phyloP scores from a whole-genome alignment of 2,888 invertebrate species.

The Tenthredo scrophulariae region DNA sequence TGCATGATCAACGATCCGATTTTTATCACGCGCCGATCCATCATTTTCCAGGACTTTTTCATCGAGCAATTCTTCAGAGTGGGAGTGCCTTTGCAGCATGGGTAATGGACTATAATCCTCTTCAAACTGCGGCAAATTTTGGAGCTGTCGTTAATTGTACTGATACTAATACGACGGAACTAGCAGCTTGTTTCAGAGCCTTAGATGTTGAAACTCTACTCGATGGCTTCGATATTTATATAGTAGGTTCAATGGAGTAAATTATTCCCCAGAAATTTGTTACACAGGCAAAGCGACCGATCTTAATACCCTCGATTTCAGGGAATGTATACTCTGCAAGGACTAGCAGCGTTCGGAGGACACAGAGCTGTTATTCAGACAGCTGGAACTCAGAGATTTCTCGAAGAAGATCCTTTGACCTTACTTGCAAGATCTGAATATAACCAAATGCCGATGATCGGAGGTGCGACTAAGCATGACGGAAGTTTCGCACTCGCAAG shows the following conservation, averaged over 20 bases:
- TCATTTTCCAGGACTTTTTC: slow-evolving; percentile 72
- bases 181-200: slow-evolving; percentile 64
- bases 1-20: neutral
- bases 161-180: slow-evolving; percentile 56
- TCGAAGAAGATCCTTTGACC: slow-evolving; percentile 64
- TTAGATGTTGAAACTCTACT: slow-evolving; percentile 62
- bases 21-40: neutral
- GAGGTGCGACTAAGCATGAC: slow-evolving; percentile 79
- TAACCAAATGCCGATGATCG: slow-evolving; percentile 77
- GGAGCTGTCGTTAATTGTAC: slow-evolving; percentile 65
- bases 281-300: too few relatives aligned
- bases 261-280: neutral
- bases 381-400: slow-evolving; percentile 63
- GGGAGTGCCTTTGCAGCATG: slow-evolving; percentile 76
- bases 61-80: slow-evolving; percentile 75
- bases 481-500: slow-evolving; percentile 78
- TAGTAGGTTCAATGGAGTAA: slow-evolving; percentile 56
- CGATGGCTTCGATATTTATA: slow-evolving; percentile 63
- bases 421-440: slow-evolving; percentile 59
- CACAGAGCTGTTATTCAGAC: slow-evolving; percentile 67
- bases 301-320: neutral
- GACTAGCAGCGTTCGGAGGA: slow-evolving; percentile 59
- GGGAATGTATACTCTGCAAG: neutral
- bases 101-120: slow-evolving; percentile 72
- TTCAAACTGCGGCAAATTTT: slow-evolving; percentile 62